Conservation (phyloP, 2,888 invertebrate genomes). For the Ypsolopha sequella region DNA sequence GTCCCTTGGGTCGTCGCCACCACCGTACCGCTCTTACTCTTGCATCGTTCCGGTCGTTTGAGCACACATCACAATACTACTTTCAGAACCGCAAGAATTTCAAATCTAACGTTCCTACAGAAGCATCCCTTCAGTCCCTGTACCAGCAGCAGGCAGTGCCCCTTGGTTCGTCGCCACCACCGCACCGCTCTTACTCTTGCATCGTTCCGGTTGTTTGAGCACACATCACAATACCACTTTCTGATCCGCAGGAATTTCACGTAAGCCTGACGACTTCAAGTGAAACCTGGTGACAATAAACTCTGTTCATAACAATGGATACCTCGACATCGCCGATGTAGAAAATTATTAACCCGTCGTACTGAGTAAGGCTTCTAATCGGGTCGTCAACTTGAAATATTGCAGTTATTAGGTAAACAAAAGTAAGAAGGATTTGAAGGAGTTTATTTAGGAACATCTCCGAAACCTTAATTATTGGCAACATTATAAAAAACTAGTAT, state of each 20-base stretch:
- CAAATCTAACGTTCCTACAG: too few species aligned
- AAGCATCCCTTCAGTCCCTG: not conserved
- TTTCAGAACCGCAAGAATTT: constrained; percentile 15
- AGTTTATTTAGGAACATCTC: too few species aligned
- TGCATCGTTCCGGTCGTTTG: constrained; percentile 23
- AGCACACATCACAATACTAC: constrained; percentile 22
- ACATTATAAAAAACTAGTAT: too few species aligned
- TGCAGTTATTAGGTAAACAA: too few species aligned
- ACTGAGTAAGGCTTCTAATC: too few species aligned
- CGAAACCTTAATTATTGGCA: too few species aligned
- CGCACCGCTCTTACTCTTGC: constrained; percentile 20
- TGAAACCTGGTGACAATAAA: constrained; percentile 27
- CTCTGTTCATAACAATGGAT: constrained; percentile 12
- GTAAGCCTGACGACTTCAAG: constrained; percentile 16
- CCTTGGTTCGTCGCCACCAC: constrained; percentile 6
- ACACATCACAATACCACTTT: constrained; percentile 26
- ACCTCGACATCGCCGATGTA: not conserved
- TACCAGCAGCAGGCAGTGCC: not conserved
- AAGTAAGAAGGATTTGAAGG: too few species aligned
- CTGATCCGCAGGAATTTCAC: constrained; percentile 28
- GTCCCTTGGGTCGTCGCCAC: not conserved
- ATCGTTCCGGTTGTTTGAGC: constrained; percentile 23
- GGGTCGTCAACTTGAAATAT: too few species aligned
- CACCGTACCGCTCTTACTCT: constrained; percentile 21
- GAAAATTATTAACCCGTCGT: too few species aligned